Conservation (phyloP, 2,888 invertebrate species). For the Lomographa bimaculata region DNA sequence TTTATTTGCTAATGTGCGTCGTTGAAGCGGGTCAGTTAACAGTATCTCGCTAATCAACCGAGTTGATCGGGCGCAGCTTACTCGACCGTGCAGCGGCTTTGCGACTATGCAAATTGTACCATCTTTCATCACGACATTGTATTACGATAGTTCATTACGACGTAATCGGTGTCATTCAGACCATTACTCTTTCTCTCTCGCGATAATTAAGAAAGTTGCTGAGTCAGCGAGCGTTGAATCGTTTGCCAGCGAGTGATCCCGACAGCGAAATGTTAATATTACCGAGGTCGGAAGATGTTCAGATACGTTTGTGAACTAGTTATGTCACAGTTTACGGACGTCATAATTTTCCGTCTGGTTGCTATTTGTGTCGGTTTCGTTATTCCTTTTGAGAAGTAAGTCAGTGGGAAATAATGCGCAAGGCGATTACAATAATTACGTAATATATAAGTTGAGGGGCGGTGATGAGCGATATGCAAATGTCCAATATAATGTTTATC, state of each 20-base stretch:
- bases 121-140: conserved; percentile 31
- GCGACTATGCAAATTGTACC: conserved; percentile 42
- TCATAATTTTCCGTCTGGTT: conserved; percentile 66
- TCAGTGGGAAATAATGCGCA: conserved; percentile 41
- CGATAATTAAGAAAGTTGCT: conserved; percentile 31
- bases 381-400: conserved; percentile 47
- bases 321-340: conserved; percentile 59
- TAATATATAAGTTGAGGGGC: conserved; percentile 34
- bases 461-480: conserved; percentile 27
- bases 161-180: conserved; percentile 40
- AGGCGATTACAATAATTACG: conserved; percentile 38
- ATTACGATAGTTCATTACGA: conserved; percentile 25
- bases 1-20: conserved; percentile 43
- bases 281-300: conserved; percentile 54
- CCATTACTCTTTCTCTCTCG: conserved; percentile 44
- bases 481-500: conserved; percentile 10
- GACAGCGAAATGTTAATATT: conserved; percentile 55
- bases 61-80: conserved; percentile 41
- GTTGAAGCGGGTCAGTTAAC: conserved; percentile 60
- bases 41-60: conserved; percentile 53
- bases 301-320: conserved; percentile 55
- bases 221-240: conserved; percentile 50
- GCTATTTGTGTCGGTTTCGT: conserved; percentile 52
- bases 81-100: conserved; percentile 42
- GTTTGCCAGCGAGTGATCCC: conserved; percentile 48